Percentiles rank a stretch among this genome's conserved stretches.
Conservation (phyloP, 2,113 vertebrate species). For the Genyomyrus donnyi region DNA sequence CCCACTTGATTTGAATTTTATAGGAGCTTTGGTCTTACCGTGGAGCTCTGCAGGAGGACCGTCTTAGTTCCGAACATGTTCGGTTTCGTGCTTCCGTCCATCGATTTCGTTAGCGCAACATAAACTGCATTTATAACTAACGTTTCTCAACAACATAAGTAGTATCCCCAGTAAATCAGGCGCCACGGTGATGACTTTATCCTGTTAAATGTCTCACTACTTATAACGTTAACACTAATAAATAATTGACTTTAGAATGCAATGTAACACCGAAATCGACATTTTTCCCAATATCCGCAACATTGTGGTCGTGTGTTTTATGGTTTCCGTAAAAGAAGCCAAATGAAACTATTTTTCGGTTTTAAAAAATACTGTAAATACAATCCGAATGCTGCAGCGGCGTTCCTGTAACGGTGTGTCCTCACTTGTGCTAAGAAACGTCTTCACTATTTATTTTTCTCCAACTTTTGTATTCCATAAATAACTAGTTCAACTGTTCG, state of each 20-base stretch:
- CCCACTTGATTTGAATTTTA: background rate
- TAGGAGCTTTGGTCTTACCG: slow-evolving; percentile 32
- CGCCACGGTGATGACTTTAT: background rate
- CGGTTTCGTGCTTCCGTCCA: background rate
- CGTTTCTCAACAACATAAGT: background rate
- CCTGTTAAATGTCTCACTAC: background rate
- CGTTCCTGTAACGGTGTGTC: background rate
- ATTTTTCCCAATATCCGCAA: background rate
- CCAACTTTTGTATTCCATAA: background rate
- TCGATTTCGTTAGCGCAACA: background rate
- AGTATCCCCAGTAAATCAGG: background rate
- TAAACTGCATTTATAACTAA: background rate
- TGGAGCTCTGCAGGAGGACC: slow-evolving; percentile 55
- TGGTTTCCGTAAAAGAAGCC: background rate
- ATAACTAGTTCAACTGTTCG: background rate
- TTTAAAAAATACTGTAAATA: background rate
- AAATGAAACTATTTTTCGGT: background rate
- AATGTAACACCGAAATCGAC: background rate
- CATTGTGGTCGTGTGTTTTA: background rate
- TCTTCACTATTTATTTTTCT: background rate
- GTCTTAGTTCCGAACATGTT: slow-evolving; percentile 10
- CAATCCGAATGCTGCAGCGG: background rate
- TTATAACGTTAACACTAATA: background rate
- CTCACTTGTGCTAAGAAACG: background rate
- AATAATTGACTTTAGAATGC: background rate